A percentile compares a stretch with the other conserved stretches of the same genome.
These are phyloP conservation scores for Lysandra bellargus DNA, from an alignment of 2,888 invertebrate genomes.

Conservation along the genomic window DNA sequence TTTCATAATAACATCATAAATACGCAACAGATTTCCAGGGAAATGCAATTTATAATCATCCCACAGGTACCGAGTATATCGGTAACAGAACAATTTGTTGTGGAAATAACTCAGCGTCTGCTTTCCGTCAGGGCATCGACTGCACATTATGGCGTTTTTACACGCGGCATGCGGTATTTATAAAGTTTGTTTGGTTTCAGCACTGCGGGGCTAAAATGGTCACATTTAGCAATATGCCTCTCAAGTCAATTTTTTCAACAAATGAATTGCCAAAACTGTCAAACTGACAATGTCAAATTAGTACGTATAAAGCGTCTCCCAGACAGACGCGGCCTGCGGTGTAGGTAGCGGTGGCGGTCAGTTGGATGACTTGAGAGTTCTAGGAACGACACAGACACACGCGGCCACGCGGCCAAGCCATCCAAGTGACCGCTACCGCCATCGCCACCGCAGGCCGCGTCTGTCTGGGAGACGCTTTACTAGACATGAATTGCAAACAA, in stretches of 20 bases:
- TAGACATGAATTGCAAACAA: too few species aligned
- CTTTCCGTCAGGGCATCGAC: slow-evolving; percentile 24
- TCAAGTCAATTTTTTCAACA: background rate
- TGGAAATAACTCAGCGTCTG: slow-evolving; percentile 28
- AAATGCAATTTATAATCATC: slow-evolving; percentile 17
- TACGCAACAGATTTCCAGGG: background rate
- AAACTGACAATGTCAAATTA: too few species aligned
- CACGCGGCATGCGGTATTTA: background rate
- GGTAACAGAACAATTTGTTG: slow-evolving; percentile 20
- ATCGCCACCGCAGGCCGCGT: too few species aligned
- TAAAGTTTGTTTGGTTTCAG: background rate
- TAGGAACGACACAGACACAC: too few species aligned
- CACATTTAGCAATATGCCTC: too few species aligned
- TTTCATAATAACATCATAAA: background rate
- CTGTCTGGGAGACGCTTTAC: too few species aligned
- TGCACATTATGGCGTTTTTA: slow-evolving; percentile 20
- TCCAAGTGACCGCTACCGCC: too few species aligned
- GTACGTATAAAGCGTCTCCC: too few species aligned
- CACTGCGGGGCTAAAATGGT: background rate
- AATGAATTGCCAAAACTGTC: background rate
- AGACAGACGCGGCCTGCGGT: too few species aligned
- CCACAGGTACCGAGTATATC: background rate
- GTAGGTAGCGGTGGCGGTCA: too few species aligned
- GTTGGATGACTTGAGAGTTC: too few species aligned
- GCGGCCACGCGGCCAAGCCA: too few species aligned